Evolutionary conservation across 1,140 invertebrate genomes (phyloP), one percentile per base, ranked within the genome.

Genomic region (Platorchestia sp.): DNA sequence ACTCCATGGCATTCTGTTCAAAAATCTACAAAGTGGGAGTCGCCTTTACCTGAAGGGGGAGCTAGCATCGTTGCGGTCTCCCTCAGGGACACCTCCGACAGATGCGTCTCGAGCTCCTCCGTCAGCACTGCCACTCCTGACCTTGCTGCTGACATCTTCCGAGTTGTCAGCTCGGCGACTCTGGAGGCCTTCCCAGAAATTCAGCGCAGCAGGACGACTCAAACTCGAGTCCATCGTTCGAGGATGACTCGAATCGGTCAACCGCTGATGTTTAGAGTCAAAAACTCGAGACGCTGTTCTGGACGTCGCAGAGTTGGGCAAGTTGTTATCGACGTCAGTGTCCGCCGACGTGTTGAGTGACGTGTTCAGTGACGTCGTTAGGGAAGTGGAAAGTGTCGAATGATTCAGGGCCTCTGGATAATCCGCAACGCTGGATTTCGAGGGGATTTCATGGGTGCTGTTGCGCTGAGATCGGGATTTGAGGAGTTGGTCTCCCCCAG

Each of bases 171-270:
- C 14, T 0, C 43, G 7, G 27, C 91, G 43, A 10, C 40, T 93
- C 91, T 90, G 95, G 47, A 96, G 45, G 7, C 96, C 96, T 93
- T 97, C 96, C 97, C 97, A 97, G 95, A 97, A 97, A 22, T 96
- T 96, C 6, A 97, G 59, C 5, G 96, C 96, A 36, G 96, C 96
- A 27, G 96, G 96, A 0, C 91, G 90, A 42, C 47, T 93, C 45
- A 16, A 27, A 43, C 27, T 90, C 41, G 87, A 90, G 42, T 90
- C 41, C 36, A 36, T 22, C 7, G 14, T 27, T 75, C 59, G 59
- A 75, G 59, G 27, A 36, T 19, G 27, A 75, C 59, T 75, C 59
- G 27, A 75, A 75, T 75, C 27, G 14, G 59, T 3, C 59, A 27
- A 75, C 59, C 59, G 59, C 36, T 10, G 59, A 75, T 89, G 87